Evolutionary conservation across 2,113 vertebrate genomes (phyloP).

Genomic region (Thomomys bottae): DNA sequence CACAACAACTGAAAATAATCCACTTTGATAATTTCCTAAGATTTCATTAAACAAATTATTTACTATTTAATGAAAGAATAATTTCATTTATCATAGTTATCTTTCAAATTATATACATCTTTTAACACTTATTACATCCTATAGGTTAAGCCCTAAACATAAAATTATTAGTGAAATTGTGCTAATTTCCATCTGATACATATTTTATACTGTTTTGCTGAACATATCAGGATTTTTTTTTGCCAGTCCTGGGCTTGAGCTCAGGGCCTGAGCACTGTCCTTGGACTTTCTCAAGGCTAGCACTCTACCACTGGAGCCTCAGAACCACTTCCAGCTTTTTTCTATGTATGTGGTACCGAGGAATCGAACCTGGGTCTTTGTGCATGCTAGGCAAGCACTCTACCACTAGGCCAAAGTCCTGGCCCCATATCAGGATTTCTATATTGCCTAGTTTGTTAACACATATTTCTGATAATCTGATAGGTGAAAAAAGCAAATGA

Average conservation of each 20-base stretch:
- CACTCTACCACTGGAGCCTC: too few relatives aligned
- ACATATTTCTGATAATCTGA: constrained; percentile 34
- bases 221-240: too few relatives aligned
- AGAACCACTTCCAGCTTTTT: too few relatives aligned
- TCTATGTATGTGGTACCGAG: too few relatives aligned
- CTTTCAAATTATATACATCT: not conserved
- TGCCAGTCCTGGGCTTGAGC: too few relatives aligned
- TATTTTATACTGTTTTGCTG: not conserved
- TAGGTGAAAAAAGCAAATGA: constrained; percentile 59
- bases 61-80: constrained; percentile 20
- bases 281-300: too few relatives aligned
- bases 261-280: too few relatives aligned
- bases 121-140: not conserved
- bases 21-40: not conserved
- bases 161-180: constrained; percentile 9
- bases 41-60: not conserved
- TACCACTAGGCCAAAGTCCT: too few relatives aligned
- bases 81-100: not conserved
- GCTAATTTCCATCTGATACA: constrained; percentile 25
- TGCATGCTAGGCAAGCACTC: too few relatives aligned
- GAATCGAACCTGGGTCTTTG: too few relatives aligned
- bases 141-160: not conserved
- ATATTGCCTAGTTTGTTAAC: not conserved
- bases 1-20: not conserved
- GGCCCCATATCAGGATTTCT: too few relatives aligned